A percentile compares a stretch with the other conserved stretches of the same genome.
Conservation (phyloP, 1,140 invertebrate genomes). For the Sminthurinus signatus region DNA sequence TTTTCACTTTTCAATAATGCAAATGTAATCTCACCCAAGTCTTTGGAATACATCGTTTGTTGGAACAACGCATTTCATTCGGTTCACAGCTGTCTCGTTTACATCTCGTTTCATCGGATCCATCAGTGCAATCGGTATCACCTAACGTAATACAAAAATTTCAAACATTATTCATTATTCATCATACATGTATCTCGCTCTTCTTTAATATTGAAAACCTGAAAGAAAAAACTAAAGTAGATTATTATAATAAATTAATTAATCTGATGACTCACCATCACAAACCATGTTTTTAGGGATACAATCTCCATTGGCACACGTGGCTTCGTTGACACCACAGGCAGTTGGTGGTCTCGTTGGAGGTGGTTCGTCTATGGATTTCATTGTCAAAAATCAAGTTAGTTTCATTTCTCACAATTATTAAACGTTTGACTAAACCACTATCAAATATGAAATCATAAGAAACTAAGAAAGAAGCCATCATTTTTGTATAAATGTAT, state of each 20-base stretch:
- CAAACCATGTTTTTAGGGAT: conserved; percentile 74
- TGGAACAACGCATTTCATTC: conserved; percentile 83
- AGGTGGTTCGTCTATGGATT: conserved; percentile 42
- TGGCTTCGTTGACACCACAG: conserved; percentile 73
- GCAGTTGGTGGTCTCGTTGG: conserved; percentile 49
- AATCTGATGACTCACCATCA: conserved; percentile 11
- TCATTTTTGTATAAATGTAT: too few species aligned
- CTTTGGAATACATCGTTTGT: conserved; percentile 77
- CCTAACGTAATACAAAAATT: neutral
- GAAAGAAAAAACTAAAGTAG: too few species aligned
- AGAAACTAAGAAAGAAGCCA: too few species aligned
- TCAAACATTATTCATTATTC: neutral
- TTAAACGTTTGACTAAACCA: too few species aligned
- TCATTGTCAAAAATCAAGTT: too few species aligned
- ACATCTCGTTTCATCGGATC: conserved; percentile 73
- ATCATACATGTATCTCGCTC: too few species aligned
- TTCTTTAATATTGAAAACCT: too few species aligned
- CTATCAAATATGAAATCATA: too few species aligned
- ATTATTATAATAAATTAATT: neutral
- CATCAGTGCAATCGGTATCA: conserved; percentile 4
- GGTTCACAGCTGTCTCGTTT: conserved; percentile 55
- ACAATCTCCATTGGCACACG: conserved; percentile 85
- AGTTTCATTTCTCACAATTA: too few species aligned
- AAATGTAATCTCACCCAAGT: too few species aligned
- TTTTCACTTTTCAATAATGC: neutral